Evolutionary conservation across 2,797 vertebrate species (phyloP).

Genomic region (Clangula hyemalis): DNA sequence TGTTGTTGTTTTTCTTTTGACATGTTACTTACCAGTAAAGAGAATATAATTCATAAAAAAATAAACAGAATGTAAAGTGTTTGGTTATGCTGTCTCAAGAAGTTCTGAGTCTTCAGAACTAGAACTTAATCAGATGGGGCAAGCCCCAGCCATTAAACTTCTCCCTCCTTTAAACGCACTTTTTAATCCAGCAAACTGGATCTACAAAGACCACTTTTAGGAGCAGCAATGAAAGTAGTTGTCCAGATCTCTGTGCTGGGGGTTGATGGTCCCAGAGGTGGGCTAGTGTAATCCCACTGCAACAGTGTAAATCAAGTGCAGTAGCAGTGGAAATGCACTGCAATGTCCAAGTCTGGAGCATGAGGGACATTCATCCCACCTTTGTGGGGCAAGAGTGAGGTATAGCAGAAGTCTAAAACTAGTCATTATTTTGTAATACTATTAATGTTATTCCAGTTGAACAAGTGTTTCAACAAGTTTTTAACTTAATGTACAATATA

Average conservation of each 20-base stretch:
- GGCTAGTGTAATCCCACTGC: not conserved
- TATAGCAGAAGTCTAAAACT: not conserved
- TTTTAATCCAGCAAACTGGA: not conserved
- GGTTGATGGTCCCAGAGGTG: not conserved
- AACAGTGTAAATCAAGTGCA: not conserved
- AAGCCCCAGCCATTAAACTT: not conserved
- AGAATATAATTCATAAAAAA: not conserved
- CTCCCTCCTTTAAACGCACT: rapidly evolving
- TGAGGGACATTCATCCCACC: not conserved
- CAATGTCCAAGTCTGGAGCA: not conserved
- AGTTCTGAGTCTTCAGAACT: not conserved
- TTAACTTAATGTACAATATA: not conserved
- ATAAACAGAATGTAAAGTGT: not conserved
- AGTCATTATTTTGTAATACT: not conserved
- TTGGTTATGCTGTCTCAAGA: not conserved
- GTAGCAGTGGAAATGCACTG: not conserved
- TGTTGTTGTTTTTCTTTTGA: not conserved
- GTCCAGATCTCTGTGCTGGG: not conserved
- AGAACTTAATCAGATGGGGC: not conserved
- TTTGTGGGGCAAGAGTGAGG: not conserved
- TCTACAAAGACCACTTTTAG: not conserved
- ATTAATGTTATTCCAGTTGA: not conserved
- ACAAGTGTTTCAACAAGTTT: not conserved
- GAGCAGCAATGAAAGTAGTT: not conserved
- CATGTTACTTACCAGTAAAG: not conserved